Conservation (phyloP, 1,140 invertebrate species). For the Bombus pyrosoma region DNA sequence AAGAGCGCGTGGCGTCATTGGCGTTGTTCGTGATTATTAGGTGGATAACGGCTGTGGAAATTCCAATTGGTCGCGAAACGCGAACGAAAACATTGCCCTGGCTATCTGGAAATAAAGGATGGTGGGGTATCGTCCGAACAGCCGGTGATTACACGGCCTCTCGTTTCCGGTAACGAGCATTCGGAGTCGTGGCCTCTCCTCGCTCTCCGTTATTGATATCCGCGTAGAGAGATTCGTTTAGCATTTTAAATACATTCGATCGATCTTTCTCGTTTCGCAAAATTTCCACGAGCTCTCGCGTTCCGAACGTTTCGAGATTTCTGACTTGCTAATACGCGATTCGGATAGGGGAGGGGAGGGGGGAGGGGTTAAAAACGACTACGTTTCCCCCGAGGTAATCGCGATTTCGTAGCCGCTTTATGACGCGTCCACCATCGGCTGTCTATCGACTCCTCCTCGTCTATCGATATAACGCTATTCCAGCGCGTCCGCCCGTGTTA, state of each 20-base stretch:
- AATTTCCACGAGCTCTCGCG: background rate
- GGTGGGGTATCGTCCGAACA: slow-evolving; percentile 16
- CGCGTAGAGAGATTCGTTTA: slow-evolving; percentile 16
- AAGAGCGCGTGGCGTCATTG: background rate
- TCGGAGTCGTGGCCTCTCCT: background rate
- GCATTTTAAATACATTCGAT: slow-evolving; percentile 16
- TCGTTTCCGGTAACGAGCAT: slow-evolving; percentile 38
- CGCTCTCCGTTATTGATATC: background rate
- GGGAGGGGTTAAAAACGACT: background rate
- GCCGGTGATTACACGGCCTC: slow-evolving; percentile 28
- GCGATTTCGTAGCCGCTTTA: slow-evolving; percentile 13
- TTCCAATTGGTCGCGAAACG: slow-evolving; percentile 4
- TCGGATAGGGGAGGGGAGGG: background rate
- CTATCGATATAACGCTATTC: slow-evolving; percentile 21
- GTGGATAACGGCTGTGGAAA: slow-evolving; percentile 2
- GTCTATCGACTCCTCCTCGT: background rate
- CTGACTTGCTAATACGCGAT: background rate
- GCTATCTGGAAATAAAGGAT: slow-evolving; percentile 17
- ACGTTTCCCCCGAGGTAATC: background rate
- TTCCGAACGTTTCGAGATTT: background rate
- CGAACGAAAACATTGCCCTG: background rate
- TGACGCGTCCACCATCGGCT: background rate
- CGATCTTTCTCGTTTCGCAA: background rate
- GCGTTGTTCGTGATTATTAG: background rate
- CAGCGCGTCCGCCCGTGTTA: slow-evolving; percentile 10